These are phyloP conservation scores for Sebastes vulpes DNA, from an alignment of 2,797 vertebrate genomes.

Conservation along the genomic window DNA sequence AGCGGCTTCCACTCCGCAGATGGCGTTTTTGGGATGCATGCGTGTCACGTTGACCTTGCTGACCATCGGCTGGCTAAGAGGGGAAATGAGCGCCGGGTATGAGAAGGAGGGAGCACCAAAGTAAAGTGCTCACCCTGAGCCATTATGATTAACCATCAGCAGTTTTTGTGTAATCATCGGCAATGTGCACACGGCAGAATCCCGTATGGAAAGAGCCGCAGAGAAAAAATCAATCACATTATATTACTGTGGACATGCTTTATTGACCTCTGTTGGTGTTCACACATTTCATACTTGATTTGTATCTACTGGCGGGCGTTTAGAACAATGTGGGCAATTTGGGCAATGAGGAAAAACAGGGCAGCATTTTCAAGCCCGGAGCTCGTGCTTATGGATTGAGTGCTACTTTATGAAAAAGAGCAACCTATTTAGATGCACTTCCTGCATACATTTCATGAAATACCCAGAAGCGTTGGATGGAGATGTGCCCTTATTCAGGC, in stretches of 20 bases:
- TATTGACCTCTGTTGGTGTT: slow-evolving; percentile 86
- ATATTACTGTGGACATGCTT: slow-evolving; percentile 84
- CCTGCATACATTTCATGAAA: slow-evolving; percentile 75
- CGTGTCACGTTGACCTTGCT: slow-evolving; percentile 76
- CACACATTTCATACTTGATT: slow-evolving; percentile 84
- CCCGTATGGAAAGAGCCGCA: slow-evolving; percentile 73
- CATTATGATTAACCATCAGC: slow-evolving; percentile 86
- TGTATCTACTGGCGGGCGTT: slow-evolving; percentile 82
- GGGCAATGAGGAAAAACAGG: slow-evolving; percentile 79
- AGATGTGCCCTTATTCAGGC: slow-evolving; percentile 49
- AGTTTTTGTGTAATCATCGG: slow-evolving; percentile 85
- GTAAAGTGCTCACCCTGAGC: slow-evolving; percentile 83
- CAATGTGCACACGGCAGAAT: slow-evolving; percentile 71
- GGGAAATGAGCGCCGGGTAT: slow-evolving; percentile 68
- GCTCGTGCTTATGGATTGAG: slow-evolving; percentile 78
- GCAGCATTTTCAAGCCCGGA: slow-evolving; percentile 71
- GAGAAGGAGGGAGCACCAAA: slow-evolving; percentile 77
- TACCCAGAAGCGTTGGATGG: slow-evolving; percentile 41
- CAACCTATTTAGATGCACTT: slow-evolving; percentile 76
- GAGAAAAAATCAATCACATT: slow-evolving; percentile 85
- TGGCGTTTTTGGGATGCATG: slow-evolving; percentile 66
- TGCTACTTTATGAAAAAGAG: slow-evolving; percentile 78
- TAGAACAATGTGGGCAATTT: slow-evolving; percentile 84
- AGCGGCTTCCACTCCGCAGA: slow-evolving; percentile 59
- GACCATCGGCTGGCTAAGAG: slow-evolving; percentile 76